Evolutionary conservation across 2,888 invertebrate genomes (phyloP).

Genomic region (Tinea trinotella): DNA sequence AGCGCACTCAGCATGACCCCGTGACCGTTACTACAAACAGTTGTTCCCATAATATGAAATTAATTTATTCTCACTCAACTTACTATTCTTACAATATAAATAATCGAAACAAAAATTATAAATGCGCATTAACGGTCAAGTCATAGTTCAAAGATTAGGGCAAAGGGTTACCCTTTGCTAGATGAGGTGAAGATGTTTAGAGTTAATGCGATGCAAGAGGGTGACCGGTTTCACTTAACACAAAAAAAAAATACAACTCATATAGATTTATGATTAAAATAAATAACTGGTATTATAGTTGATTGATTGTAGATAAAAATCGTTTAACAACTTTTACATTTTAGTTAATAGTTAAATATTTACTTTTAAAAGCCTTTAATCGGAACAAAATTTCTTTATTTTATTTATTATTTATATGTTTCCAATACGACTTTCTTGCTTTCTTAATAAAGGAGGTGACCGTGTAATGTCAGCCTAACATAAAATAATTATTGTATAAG

Average conservation of each 20-base stretch:
- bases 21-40: slow-evolving; percentile 64
- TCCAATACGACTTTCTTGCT: too few species aligned
- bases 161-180: slow-evolving; percentile 62
- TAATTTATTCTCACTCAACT: slow-evolving; percentile 56
- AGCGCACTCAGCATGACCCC: slow-evolving; percentile 38
- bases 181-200: slow-evolving; percentile 57
- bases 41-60: slow-evolving; percentile 68
- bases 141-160: slow-evolving; percentile 73
- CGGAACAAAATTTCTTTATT: too few species aligned
- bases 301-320: background rate
- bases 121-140: slow-evolving; percentile 73
- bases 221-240: background rate
- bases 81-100: slow-evolving; percentile 27
- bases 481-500: too few species aligned
- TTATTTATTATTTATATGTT: too few species aligned
- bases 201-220: slow-evolving; percentile 42
- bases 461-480: too few species aligned
- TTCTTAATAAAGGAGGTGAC: too few species aligned
- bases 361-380: too few species aligned
- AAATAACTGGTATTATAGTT: background rate
- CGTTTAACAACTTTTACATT: background rate
- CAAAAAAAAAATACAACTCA: background rate
- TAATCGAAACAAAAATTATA: slow-evolving; percentile 71
- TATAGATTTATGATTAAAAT: background rate
- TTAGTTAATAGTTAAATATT: too few species aligned